phyloP scores from a whole-genome alignment of 1,140 invertebrate genomes.

The Batillaria attramentaria region DNA sequence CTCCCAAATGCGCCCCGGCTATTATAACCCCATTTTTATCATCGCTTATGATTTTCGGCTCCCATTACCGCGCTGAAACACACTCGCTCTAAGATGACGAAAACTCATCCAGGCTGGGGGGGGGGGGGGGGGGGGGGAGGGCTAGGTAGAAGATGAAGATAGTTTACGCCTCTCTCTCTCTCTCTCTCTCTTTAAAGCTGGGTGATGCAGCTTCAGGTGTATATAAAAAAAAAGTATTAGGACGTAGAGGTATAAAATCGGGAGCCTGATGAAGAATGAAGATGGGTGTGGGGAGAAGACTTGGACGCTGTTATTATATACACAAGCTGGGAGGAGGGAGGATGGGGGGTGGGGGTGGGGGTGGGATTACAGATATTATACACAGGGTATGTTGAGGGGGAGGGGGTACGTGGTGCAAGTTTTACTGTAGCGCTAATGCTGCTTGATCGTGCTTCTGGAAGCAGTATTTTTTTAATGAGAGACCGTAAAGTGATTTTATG shows the following conservation, averaged over 20 bases:
- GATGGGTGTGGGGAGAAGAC: no score
- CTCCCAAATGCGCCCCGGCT: neutral
- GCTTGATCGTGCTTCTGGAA: no score
- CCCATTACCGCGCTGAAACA: neutral
- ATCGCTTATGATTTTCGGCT: constrained; percentile 14
- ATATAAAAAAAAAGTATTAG: no score
- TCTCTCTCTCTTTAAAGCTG: no score
- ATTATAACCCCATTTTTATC: constrained; percentile 16
- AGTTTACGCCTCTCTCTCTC: neutral
- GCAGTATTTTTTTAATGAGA: constrained; percentile 14
- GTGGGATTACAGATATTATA: no score
- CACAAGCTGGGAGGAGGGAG: neutral
- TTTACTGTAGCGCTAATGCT: no score
- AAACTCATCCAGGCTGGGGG: neutral
- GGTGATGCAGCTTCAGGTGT: no score
- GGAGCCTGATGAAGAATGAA: neutral
- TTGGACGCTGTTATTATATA: no score
- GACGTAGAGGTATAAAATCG: no score
- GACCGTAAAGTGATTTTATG: constrained; percentile 6
- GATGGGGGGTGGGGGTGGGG: neutral
- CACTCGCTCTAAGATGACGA: neutral
- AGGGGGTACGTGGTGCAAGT: neutral
- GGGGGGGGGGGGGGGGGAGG: neutral
- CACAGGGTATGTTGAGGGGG: neutral
- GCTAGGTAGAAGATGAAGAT: neutral